Conservation (phyloP, 2,888 invertebrate species). For the Machimus atricapillus region DNA sequence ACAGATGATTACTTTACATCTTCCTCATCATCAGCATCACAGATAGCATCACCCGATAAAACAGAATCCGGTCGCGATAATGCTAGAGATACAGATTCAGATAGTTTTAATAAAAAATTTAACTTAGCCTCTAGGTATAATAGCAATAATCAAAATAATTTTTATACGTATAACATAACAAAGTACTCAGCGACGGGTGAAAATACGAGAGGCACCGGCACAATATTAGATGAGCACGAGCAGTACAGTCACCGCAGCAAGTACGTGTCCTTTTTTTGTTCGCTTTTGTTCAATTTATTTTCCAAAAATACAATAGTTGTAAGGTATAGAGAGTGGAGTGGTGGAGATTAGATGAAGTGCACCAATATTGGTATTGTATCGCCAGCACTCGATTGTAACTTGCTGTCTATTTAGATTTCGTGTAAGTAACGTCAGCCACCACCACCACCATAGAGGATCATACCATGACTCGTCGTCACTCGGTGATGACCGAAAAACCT, state of each 20-base stretch:
- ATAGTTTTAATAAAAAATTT: constrained; percentile 25
- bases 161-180: constrained; percentile 37
- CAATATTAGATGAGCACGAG: constrained; percentile 46
- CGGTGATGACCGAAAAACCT: not conserved
- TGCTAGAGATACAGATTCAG: not conserved
- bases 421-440: constrained; percentile 31
- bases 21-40: constrained; percentile 52
- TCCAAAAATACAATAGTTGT: not conserved
- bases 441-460: constrained; percentile 18
- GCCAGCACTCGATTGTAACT: constrained; percentile 18
- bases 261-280: constrained; percentile 24
- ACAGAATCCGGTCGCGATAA: constrained; percentile 14
- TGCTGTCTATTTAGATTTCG: constrained; percentile 28
- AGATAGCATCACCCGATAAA: constrained; percentile 21
- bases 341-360: not conserved
- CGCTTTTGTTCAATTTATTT: not conserved
- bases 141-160: constrained; percentile 30
- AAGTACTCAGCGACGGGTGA: constrained; percentile 5
- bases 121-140: constrained; percentile 4
- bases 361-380: constrained; percentile 18
- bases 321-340: not conserved
- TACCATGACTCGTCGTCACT: not conserved
- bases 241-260: constrained; percentile 21
- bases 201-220: constrained; percentile 31
- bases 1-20: constrained; percentile 58